These are phyloP conservation scores for Eurystomus glaucurus DNA, from an alignment of 2,797 vertebrate genomes.

Conservation along the genomic window DNA sequence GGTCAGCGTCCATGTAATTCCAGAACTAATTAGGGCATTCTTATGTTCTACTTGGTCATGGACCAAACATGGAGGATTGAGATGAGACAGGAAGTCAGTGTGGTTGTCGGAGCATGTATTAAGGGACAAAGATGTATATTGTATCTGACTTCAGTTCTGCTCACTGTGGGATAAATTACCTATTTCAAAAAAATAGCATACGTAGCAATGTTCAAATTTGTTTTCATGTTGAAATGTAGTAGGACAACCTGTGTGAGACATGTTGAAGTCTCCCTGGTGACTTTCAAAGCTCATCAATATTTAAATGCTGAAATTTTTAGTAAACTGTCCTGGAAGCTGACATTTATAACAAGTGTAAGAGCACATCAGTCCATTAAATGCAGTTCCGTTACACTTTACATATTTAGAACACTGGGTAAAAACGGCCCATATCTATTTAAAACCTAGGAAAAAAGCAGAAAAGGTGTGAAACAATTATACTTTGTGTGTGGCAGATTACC, in stretches of 20 bases:
- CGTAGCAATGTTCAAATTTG: not conserved
- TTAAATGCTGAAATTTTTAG: not conserved
- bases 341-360: not conserved
- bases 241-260: not conserved
- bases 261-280: not conserved
- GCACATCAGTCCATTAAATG: not conserved
- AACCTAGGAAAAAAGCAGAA: not conserved
- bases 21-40: not conserved
- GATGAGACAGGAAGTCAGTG: not conserved
- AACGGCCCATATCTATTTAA: not conserved
- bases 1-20: not conserved
- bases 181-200: not conserved
- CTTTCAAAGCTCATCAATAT: not conserved
- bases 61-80: not conserved
- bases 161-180: not conserved
- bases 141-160: not conserved
- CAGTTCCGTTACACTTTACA: not conserved
- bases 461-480: not conserved
- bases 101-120: not conserved
- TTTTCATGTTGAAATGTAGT: not conserved
- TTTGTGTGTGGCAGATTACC: conserved; percentile 87
- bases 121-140: not conserved
- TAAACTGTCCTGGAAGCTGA: not conserved
- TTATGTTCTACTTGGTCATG: not conserved
- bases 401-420: not conserved